Percentiles rank a stretch among this genome's conserved stretches.
Evolutionary conservation across 2,113 vertebrate genomes (phyloP).

Genomic region (Tenebrosternarchus preto): DNA sequence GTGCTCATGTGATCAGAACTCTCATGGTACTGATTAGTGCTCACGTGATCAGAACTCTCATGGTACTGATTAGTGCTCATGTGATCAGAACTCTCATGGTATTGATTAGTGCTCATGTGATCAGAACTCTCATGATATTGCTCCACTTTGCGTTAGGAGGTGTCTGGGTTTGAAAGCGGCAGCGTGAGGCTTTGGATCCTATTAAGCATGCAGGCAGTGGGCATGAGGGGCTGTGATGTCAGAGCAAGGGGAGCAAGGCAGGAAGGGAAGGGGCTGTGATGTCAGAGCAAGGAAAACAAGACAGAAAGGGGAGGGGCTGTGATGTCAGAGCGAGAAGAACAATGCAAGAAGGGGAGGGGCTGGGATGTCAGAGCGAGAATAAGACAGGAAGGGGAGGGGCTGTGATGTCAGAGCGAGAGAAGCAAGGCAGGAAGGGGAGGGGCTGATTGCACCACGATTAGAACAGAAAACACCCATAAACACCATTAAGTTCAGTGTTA

Average conservation of each 20-base stretch:
- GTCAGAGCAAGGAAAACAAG: constrained; percentile 47
- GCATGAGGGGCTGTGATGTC: constrained; percentile 41
- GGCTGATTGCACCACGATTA: constrained; percentile 57
- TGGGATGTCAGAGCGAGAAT: constrained; percentile 48
- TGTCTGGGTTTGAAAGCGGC: constrained; percentile 26
- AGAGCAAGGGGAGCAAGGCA: constrained; percentile 47
- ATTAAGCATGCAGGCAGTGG: constrained; percentile 54
- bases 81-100: too few relatives aligned
- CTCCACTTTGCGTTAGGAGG: too few relatives aligned
- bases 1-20: too few relatives aligned
- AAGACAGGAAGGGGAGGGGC: constrained; percentile 45
- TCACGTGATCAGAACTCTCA: constrained; percentile 32
- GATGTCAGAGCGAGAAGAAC: constrained; percentile 50
- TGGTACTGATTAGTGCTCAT: too few relatives aligned
- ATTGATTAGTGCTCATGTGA: too few relatives aligned
- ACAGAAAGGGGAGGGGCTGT: constrained; percentile 43
- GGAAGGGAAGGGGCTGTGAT: constrained; percentile 46
- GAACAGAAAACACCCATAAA: constrained; percentile 68
- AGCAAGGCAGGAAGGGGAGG: constrained; percentile 42
- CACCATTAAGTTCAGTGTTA: constrained; percentile 66
- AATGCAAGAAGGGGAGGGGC: constrained; percentile 45
- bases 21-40: background rate
- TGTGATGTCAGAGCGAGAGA: constrained; percentile 50
- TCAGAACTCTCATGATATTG: too few relatives aligned
- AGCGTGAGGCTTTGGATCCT: constrained; percentile 22